Evolutionary conservation across 2,113 vertebrate genomes (phyloP).

Genomic region (Lipotes vexillifer): DNA sequence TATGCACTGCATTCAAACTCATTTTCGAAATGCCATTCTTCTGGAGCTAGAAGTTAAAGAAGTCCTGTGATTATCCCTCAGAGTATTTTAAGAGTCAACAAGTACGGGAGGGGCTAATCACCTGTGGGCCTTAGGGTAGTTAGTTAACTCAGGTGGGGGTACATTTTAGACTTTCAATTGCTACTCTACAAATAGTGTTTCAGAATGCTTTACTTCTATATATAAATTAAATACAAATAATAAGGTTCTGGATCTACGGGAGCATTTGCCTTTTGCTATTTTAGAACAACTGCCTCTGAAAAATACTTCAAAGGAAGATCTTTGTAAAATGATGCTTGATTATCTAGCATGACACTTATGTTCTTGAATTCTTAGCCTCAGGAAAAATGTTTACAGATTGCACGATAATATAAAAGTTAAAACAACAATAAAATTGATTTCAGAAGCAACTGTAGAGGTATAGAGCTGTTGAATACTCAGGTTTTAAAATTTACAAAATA

Average conservation of each 20-base stretch:
- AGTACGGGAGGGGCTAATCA: constrained; percentile 61
- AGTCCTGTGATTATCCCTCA: not conserved
- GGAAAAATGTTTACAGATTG: not conserved
- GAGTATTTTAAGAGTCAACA: constrained; percentile 69
- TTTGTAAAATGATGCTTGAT: constrained; percentile 21
- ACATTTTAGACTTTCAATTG: not conserved
- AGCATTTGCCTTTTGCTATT: not conserved
- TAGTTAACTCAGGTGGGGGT: not conserved
- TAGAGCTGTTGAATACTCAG: not conserved
- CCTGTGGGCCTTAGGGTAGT: not conserved
- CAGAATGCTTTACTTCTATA: not conserved
- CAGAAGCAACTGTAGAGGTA: not conserved
- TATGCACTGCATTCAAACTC: not conserved
- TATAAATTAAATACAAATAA: not conserved
- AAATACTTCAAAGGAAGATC: not conserved
- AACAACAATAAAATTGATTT: not conserved
- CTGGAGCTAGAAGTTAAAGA: constrained; percentile 4
- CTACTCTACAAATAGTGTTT: not conserved
- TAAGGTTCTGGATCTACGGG: not conserved
- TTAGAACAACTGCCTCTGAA: not conserved
- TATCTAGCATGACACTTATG: not conserved
- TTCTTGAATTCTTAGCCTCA: constrained; percentile 30
- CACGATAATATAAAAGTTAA: constrained; percentile 9
- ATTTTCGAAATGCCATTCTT: not conserved
- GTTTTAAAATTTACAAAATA: not conserved